phyloP scores from a whole-genome alignment of 2,797 vertebrate species.

The Oophaga sylvatica region DNA sequence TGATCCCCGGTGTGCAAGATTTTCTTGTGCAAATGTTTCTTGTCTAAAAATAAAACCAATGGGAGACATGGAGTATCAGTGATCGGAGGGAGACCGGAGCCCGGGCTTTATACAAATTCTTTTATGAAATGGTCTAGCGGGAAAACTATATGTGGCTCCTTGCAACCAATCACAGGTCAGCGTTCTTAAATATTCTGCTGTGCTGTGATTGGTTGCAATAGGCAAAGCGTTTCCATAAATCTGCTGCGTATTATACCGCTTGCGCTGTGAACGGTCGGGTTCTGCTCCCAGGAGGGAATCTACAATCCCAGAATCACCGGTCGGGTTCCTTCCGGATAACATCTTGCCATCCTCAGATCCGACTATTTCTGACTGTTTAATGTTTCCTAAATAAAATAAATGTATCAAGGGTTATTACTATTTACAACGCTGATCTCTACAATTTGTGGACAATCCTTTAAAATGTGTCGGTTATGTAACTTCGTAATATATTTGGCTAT shows the following conservation, averaged over 20 bases:
- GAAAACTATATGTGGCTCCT: no score
- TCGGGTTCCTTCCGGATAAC: slow-evolving; percentile 64
- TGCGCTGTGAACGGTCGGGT: slow-evolving; percentile 65
- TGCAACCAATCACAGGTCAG: no score
- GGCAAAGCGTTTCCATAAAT: no score
- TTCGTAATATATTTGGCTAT: no score
- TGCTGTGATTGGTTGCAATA: no score
- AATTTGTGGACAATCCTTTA: no score
- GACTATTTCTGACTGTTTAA: slow-evolving; percentile 26
- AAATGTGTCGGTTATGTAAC: no score
- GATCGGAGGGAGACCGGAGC: background rate
- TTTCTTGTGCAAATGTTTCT: slow-evolving; percentile 14
- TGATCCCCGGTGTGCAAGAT: background rate
- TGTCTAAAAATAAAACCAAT: background rate
- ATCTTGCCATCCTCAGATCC: slow-evolving; percentile 49
- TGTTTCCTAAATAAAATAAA: slow-evolving; percentile 52
- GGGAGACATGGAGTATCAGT: background rate
- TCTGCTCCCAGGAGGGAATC: slow-evolving; percentile 72
- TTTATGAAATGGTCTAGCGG: no score
- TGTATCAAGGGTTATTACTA: no score
- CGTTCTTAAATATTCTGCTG: no score
- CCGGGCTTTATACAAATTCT: background rate
- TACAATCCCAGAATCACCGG: slow-evolving; percentile 71
- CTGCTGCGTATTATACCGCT: slow-evolving; percentile 70
- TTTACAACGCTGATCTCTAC: no score